Percentiles rank a stretch among this genome's conserved stretches.
These are phyloP conservation scores for Philantomba maxwellii DNA, from an alignment of 2,113 vertebrate species.

Conservation along the genomic window DNA sequence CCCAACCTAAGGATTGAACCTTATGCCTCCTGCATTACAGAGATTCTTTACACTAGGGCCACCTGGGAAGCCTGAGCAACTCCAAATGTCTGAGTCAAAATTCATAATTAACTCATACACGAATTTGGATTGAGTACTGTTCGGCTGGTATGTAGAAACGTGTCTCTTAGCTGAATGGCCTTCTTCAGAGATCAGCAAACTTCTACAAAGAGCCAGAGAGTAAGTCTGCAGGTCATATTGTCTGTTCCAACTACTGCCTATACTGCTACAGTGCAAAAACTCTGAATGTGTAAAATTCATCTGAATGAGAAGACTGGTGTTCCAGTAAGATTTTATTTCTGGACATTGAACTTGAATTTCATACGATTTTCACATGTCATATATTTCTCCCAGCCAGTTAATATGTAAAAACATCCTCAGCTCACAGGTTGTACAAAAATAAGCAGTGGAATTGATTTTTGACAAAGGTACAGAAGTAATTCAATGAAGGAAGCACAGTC, in stretches of 20 bases:
- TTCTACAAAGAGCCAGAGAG: neutral
- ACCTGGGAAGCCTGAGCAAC: neutral
- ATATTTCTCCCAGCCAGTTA: neutral
- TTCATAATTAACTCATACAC: neutral
- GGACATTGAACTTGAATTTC: neutral
- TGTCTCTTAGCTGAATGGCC: neutral
- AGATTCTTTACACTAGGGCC: neutral
- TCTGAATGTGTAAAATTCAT: neutral
- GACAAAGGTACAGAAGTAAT: neutral
- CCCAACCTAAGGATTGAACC: neutral
- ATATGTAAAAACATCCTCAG: slow-evolving; percentile 3
- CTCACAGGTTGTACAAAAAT: neutral
- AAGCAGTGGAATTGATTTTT: slow-evolving; percentile 4
- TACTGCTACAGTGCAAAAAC: neutral
- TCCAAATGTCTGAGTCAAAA: neutral
- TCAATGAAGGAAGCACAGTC: neutral
- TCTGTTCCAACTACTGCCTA: neutral
- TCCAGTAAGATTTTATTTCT: slow-evolving; percentile 32
- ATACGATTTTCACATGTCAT: neutral
- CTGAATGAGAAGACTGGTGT: neutral
- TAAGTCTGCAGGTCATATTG: neutral
- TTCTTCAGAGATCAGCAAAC: neutral
- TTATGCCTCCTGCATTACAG: neutral
- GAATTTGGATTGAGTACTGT: neutral
- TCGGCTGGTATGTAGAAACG: neutral